Evolutionary conservation across 2,888 invertebrate genomes (phyloP), one percentile per base, ranked within the genome.

Genomic region (Thecocarcelia acutangulata): DNA sequence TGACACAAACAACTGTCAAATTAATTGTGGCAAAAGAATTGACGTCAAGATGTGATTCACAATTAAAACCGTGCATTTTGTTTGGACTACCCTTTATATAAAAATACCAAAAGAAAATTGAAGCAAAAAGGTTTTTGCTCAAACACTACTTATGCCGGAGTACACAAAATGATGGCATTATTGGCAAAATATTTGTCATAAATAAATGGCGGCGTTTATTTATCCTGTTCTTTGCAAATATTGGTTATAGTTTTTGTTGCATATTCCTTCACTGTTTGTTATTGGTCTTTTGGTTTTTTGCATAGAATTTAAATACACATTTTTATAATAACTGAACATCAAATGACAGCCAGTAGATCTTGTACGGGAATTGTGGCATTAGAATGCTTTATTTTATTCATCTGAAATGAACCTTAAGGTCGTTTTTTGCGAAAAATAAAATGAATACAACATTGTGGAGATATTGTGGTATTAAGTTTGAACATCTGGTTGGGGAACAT

Each of bases 151-250:
- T 48, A 48, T 48, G 42, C 8, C 9, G n/a, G n/a, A 13, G 33
- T 50, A 48, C 12, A 15, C 21, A 64, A 64, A 63, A 48, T n/a
- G 4, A 33, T 8, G 33, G 48, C n/a, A 70, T 6, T 69, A 50
- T 70, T 70, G 48, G 5, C 13, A 17, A 61, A 44, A 52, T 17
- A n/a, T 8, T 33, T 46, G 33, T 19, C 13, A 17, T 1, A 33
- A 59, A 42, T 17, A 13, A 33, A 21, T n/a, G 8, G 13, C 28
- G 44, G n/a, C 19, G 21, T 15, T 0, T 37, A 24, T 33, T 37
- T 69, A 21, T 48, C 54, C 6, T 33, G 33, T 21, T 73, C 44
- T 73, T 54, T 1, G 8, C 24, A 46, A 74, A 56, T 64, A 64
- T 58, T 48, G 46, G 28, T 11, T 15, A 56, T 17, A 24, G 12